phyloP scores from a whole-genome alignment of 2,113 vertebrate genomes.

The Hiodon tergisus region DNA sequence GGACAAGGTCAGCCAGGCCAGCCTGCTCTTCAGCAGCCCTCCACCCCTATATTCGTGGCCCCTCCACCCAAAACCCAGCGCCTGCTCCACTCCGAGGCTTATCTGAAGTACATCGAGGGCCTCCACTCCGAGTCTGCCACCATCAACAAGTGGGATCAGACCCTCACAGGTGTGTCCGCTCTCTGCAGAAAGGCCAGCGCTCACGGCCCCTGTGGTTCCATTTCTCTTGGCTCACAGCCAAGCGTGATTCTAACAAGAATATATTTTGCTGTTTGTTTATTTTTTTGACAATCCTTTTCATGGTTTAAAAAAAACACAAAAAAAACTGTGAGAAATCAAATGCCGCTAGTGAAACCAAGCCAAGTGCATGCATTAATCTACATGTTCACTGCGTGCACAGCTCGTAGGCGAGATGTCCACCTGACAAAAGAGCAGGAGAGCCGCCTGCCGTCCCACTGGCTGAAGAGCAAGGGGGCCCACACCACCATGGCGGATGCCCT shows the following conservation, averaged over 20 bases:
- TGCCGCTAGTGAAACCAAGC: no score
- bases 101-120: slow-evolving; percentile 95
- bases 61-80: slow-evolving; percentile 94
- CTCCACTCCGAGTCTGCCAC: slow-evolving; percentile 84
- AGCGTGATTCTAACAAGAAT: no score
- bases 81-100: slow-evolving; percentile 94
- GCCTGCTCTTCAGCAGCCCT: slow-evolving; percentile 81
- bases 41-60: slow-evolving; percentile 89
- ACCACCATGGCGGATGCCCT: slow-evolving; percentile 93
- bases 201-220: neutral
- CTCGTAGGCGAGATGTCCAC: slow-evolving; percentile 81
- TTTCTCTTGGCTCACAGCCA: neutral
- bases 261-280: no score
- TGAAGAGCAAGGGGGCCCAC: slow-evolving; percentile 97
- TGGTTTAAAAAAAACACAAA: no score
- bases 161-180: slow-evolving; percentile 74
- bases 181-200: neutral
- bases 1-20: slow-evolving; percentile 72
- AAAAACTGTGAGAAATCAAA: neutral
- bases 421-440: slow-evolving; percentile 94
- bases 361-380: neutral
- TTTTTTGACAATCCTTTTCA: no score
- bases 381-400: slow-evolving; percentile 48
- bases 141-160: slow-evolving; percentile 97
- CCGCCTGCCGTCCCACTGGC: slow-evolving; percentile 89